Evolutionary conservation across 2,797 vertebrate species (phyloP), one percentile per base, ranked within the genome.

Genomic region (Hipposideros larvatus): DNA sequence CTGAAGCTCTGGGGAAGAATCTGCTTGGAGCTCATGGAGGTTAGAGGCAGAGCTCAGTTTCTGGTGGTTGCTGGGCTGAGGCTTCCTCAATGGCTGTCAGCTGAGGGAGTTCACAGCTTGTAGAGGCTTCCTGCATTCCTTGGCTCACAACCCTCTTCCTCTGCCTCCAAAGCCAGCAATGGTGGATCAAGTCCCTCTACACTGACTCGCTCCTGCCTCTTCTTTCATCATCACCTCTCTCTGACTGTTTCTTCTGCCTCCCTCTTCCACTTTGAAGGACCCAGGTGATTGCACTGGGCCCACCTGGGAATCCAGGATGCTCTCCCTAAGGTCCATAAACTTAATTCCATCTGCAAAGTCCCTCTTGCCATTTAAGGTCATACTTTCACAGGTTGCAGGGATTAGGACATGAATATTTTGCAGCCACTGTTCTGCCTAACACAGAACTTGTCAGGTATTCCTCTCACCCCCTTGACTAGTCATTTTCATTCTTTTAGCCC

Each of bases 281-380:
- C 48, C 55, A 43, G 14, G 28, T 89, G 48, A 48, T 65, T 90
- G 70, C 21, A 87, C 3, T 55, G 9, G 68, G 53, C 6, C 55
- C 74, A 89, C 46, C 11, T 68, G 63, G 21, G 34, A 87, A 95
- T n/a, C 66, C 21, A 75, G 63, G 26, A 57, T 71, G 11, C 9
- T 43, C 24, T 80, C 48, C 37, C 31, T 78, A 94, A 68, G 55
- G 55, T 68, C 9, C 24, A n/a, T 37, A 46, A 91, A 28, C 43
- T 86, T 86, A 90, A 90, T 87, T 94, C 31, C 53, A 80, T 61
- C 68, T 73, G 55, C 73, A 78, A 85, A 94, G 43, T 95, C 59
- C 74, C 51, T 82, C 87, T 88, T 90, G 37, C 55, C 46, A 89
- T 71, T 24, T 78, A 75, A 91, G n/a, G 9, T 80, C 71, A 37